phyloP scores from a whole-genome alignment of 1,140 invertebrate genomes.

The Tenebrio molitor region DNA sequence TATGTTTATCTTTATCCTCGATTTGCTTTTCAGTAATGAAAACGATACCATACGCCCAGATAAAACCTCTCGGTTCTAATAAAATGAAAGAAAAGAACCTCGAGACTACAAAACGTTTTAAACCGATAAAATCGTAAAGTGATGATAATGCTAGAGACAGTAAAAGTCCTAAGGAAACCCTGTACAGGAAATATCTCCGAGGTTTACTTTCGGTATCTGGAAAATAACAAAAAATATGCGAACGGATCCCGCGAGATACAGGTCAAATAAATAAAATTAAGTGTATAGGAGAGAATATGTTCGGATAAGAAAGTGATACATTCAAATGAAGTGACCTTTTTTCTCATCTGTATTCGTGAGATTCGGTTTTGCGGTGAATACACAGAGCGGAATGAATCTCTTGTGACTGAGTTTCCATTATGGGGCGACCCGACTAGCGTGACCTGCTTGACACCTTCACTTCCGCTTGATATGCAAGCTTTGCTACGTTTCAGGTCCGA shows the following conservation, averaged over 20 bases:
- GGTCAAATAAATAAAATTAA: conserved; percentile 44
- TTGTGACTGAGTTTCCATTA: conserved; percentile 45
- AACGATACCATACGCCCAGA: not conserved
- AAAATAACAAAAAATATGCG: conserved; percentile 29
- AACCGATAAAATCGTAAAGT: conserved; percentile 38
- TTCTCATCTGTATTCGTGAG: conserved; percentile 46
- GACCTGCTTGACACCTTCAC: conserved; percentile 46
- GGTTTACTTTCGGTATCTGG: conserved; percentile 4
- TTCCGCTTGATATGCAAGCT: conserved; percentile 41
- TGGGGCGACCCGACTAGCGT: conserved; percentile 40
- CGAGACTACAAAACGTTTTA: conserved; percentile 17
- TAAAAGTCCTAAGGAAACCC: conserved; percentile 3
- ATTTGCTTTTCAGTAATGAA: conserved; percentile 17
- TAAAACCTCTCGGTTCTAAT: conserved; percentile 14
- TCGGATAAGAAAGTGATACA: conserved; percentile 41
- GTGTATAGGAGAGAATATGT: conserved; percentile 3
- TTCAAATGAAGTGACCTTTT: conserved; percentile 40
- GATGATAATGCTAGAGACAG: conserved; percentile 27
- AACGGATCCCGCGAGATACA: conserved; percentile 13
- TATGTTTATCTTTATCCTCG: conserved; percentile 21
- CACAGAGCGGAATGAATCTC: conserved; percentile 42
- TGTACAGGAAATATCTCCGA: conserved; percentile 14
- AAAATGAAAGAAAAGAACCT: conserved; percentile 13
- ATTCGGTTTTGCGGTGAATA: conserved; percentile 42
- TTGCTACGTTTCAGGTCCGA: conserved; percentile 17